These are phyloP conservation scores for Clunio marinus DNA, from an alignment of 2,888 invertebrate species.

Conservation along the genomic window DNA sequence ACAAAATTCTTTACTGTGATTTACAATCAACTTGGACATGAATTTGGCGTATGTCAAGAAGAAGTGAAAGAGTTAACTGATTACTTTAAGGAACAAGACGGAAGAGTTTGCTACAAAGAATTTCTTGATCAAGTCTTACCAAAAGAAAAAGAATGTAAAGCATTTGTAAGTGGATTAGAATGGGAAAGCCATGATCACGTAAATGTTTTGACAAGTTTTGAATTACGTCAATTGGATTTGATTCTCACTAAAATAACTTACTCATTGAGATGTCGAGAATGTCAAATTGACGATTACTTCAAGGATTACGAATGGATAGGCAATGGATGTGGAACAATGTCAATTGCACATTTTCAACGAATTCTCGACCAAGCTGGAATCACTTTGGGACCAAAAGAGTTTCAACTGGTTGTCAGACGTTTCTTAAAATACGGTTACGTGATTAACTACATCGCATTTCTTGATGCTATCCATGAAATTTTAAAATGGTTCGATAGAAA, in stretches of 20 bases:
- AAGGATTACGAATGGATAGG: constrained; percentile 59
- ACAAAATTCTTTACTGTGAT: constrained; percentile 41
- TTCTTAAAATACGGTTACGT: constrained; percentile 73
- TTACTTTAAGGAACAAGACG: constrained; percentile 76
- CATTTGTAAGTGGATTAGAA: constrained; percentile 56
- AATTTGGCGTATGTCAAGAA: constrained; percentile 64
- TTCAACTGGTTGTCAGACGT: constrained; percentile 66
- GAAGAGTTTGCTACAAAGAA: constrained; percentile 70
- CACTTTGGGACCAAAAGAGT: constrained; percentile 65
- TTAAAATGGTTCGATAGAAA: constrained; percentile 58
- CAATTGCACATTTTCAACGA: constrained; percentile 71
- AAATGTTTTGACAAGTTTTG: constrained; percentile 61
- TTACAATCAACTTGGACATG: constrained; percentile 56
- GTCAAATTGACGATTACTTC: no score
- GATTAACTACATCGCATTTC: constrained; percentile 72
- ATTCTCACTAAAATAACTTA: constrained; percentile 70
- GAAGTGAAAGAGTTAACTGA: constrained; percentile 70
- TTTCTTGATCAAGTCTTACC: constrained; percentile 60
- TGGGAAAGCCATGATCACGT: constrained; percentile 69
- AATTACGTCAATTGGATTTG: constrained; percentile 63
- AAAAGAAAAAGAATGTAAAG: constrained; percentile 41
- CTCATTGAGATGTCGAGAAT: constrained; percentile 55
- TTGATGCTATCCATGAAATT: constrained; percentile 63
- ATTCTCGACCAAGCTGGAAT: constrained; percentile 68
- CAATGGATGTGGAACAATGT: constrained; percentile 69